Base-by-base conservation (phyloP, 1,140 invertebrate species). In the Aphelenchoides fujianensis region DNA sequence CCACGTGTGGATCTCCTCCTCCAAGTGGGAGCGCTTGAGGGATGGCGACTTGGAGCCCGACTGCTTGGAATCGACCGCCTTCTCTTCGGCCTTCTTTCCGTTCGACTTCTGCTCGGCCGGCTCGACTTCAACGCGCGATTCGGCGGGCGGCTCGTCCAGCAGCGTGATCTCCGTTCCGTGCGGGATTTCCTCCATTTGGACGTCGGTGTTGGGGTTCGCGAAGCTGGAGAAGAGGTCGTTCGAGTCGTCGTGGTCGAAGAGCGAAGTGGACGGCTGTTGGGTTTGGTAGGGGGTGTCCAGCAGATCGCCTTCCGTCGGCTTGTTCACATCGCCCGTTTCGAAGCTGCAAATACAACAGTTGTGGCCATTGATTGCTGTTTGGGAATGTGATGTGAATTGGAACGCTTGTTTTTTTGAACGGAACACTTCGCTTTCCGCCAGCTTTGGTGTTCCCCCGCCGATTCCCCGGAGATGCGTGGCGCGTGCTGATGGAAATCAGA, bases 1-100 rank as follows among this genome's bases (percentile, higher is more conserved):
- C 55, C 5, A 59, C 55, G 55, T 59, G 5, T 59, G 55, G 34
- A 59, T 5, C 19, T 59, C 55, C 34, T 59, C 5, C 5, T 59
- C 55, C 55, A 59, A 59, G 7, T 59, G 5, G 28, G 55, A 48
- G 41, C 41, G 41, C 23, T 48, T 48, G 12, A 48, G 12, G 12
- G 41, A 48, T 23, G 41, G 23, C 12, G 12, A 23, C 23, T 48
- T 12, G 23, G 23, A 23, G 12, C 23, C 41, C 41, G 41, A 48
- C 12, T 23, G 41, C 23, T 48, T 12, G 23, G 23, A 23, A 12
- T 48, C 41, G 12, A 16, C 23, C 12, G 41, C 12, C 23, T 48
- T 48, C 23, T 48, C 41, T 12, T 48, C 41, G 55, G 12, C 23
- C 23, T 12, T 48, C 41, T 48, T 48, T 48, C 23, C 12, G 55